Percentiles rank a stretch among this genome's conserved stretches.
Conservation (phyloP, 2,888 invertebrate species). For the Sarcophaga variegata region DNA sequence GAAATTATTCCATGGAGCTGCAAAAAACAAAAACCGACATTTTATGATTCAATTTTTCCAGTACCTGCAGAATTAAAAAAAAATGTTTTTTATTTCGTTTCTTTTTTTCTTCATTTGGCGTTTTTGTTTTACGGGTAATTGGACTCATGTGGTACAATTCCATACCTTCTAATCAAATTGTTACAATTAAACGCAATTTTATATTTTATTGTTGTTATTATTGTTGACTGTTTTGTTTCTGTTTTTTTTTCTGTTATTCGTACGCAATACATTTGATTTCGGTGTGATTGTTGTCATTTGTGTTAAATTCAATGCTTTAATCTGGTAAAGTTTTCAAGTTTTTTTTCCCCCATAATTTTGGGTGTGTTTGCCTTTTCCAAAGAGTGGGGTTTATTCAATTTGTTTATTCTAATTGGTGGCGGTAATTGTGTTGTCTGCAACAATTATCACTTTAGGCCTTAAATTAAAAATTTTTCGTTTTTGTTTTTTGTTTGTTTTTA, state of each 20-base stretch:
- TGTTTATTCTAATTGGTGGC: constrained; percentile 68
- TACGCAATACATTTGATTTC: constrained; percentile 42
- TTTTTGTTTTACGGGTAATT: constrained; percentile 12
- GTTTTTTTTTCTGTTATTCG: constrained; percentile 31
- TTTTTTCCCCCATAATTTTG: constrained; percentile 23
- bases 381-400: constrained; percentile 59
- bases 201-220: not conserved
- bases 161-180: constrained; percentile 51
- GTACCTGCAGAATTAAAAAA: constrained; percentile 2
- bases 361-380: constrained; percentile 38
- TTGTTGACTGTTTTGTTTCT: constrained; percentile 12
- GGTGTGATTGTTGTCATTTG: constrained; percentile 62
- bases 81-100: not conserved
- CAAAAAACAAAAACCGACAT: constrained; percentile 29
- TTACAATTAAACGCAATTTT: constrained; percentile 61
- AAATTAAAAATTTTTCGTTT: constrained; percentile 16
- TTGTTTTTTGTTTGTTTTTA: constrained; percentile 2
- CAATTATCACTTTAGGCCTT: constrained; percentile 59
- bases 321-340: constrained; percentile 20
- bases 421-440: constrained; percentile 61
- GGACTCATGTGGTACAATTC: constrained; percentile 37
- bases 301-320: constrained; percentile 47
- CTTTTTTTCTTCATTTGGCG: not conserved
- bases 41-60: constrained; percentile 11
- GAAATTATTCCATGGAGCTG: constrained; percentile 36